Base-by-base conservation (phyloP, 2,888 invertebrate genomes). In the Eupithecia inturbata region DNA sequence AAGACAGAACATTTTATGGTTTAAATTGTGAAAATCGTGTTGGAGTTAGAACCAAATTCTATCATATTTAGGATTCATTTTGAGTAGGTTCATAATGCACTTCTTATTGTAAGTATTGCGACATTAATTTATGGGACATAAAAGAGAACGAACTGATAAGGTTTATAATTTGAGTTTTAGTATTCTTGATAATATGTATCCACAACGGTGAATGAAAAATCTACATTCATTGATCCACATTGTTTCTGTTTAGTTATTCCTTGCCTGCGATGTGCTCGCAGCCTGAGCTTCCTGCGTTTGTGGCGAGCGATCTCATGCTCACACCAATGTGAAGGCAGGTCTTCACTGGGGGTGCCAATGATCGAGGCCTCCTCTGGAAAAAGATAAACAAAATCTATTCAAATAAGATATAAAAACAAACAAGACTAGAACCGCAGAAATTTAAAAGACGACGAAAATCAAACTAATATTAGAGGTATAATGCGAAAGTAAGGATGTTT, bases 281-380 rank as follows among this genome's bases (percentile, higher is more conserved):
- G 83, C 79, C 90, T 91, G 57, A 94, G 90, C 80, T 90, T 93
- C 81, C 87, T 93, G 76, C 88, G 91, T 80, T 88, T 91, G 80
- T 90, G 89, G 26, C 87, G 85, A 31, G 90, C 87, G 33, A 88
- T 85, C 80, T 94, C 94, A 82, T 93, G 92, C 81, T 94, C 94
- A 82, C 94, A 94, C 94, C 94, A 94, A 78, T 93, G 92, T 16
- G 90, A 82, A 7, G 94, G 93, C 77, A 94, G 82, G 78, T 88
- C 88, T 73, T 91, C 92, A 73, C 90, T 90, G 36, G 91, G 88
- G 75, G 91, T 93, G 82, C 90, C 93, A 73, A 92, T 89, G 73
- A 93, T 92, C 28, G 93, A 92, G 74, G 90, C 88, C 83, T 93
- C 93, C 86, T 93, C 94, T 93, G 89, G 4, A 87, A 85, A 78